Percentiles rank a stretch among this genome's conserved stretches.
phyloP scores from a whole-genome alignment of 2,888 invertebrate genomes.

The Cataglyphis rosenhaueri region DNA sequence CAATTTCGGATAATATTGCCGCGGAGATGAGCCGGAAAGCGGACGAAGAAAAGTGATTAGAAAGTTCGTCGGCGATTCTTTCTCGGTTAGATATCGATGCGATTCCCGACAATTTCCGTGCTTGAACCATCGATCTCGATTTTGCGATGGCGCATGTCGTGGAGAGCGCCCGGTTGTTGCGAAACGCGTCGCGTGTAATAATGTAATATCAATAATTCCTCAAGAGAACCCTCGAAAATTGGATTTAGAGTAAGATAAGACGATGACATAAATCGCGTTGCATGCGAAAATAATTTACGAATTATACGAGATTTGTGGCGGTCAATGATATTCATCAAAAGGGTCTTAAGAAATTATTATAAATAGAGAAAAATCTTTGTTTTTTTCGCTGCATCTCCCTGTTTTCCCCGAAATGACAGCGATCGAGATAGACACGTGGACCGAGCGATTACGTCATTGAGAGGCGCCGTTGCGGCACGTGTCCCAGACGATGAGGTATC shows the following conservation, averaged over 20 bases:
- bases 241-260: background rate
- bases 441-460: constrained; percentile 5
- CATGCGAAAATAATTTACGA: background rate
- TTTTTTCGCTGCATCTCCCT: background rate
- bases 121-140: constrained; percentile 29
- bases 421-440: constrained; percentile 1
- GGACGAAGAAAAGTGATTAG: constrained; percentile 63
- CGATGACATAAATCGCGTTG: background rate
- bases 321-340: background rate
- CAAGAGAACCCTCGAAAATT: background rate
- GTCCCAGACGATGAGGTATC: constrained; percentile 45
- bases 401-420: background rate
- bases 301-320: background rate
- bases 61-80: constrained; percentile 57
- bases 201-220: constrained; percentile 27
- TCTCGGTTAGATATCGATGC: constrained; percentile 60
- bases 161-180: constrained; percentile 26
- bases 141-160: constrained; percentile 23
- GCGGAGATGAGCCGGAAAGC: constrained; percentile 40
- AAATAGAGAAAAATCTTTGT: background rate
- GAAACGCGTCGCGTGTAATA: constrained; percentile 23
- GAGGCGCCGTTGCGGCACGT: constrained; percentile 20
- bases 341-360: background rate
- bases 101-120: constrained; percentile 59
- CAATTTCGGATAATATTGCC: constrained; percentile 63